Conservation (phyloP, 2,797 vertebrate species). For the Sebastes goodei region DNA sequence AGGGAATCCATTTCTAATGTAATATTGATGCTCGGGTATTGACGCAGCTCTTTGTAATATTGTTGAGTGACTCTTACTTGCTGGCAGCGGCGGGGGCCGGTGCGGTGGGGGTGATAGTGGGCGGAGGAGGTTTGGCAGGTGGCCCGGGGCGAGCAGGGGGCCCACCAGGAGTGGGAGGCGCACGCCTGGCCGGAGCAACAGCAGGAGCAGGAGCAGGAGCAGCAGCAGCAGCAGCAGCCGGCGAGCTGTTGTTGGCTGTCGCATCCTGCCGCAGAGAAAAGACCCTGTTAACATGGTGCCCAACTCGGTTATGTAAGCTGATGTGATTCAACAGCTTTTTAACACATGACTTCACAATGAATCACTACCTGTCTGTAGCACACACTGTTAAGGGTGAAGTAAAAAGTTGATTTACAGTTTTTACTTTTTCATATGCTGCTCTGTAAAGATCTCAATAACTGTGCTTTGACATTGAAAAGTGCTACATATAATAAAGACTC, state of each 20-base stretch:
- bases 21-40: not conserved
- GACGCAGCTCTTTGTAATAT: not conserved
- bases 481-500: not conserved
- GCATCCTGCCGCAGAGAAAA: constrained; percentile 81
- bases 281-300: not conserved
- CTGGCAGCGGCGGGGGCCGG: constrained; percentile 35
- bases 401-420: not conserved
- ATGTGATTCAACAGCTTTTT: constrained; percentile 36
- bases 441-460: not conserved
- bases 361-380: constrained; percentile 4
- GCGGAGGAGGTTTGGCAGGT: constrained; percentile 67
- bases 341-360: constrained; percentile 24
- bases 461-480: constrained; percentile 2
- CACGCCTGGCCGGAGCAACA: constrained; percentile 84
- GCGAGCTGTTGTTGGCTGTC: constrained; percentile 90
- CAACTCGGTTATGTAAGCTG: constrained; percentile 17
- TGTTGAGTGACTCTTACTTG: constrained; percentile 63
- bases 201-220: constrained; percentile 80
- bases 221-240: constrained; percentile 80
- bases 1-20: not conserved
- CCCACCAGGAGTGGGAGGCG: constrained; percentile 74
- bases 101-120: constrained; percentile 62
- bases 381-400: not conserved
- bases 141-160: constrained; percentile 82
- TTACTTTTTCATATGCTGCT: not conserved